Percentiles rank a stretch among this genome's conserved stretches.
Evolutionary conservation across 2,888 invertebrate species (phyloP).

Genomic region (Stratiomys singularior): DNA sequence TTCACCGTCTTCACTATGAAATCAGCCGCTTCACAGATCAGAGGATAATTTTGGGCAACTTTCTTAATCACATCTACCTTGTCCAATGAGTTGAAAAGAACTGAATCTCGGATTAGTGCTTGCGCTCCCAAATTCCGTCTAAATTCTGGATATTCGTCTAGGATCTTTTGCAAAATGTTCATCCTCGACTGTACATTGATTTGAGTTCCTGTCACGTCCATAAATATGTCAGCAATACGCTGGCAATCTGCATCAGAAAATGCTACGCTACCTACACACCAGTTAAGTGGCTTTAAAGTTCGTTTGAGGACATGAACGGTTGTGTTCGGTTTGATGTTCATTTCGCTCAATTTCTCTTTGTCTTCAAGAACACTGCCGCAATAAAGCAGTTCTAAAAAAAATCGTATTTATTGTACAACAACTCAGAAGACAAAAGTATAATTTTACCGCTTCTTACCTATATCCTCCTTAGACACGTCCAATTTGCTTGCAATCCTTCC

Average conservation of each 20-base stretch:
- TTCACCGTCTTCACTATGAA: constrained; percentile 64
- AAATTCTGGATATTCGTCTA: constrained; percentile 75
- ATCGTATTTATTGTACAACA: not conserved
- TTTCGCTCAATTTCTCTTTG: constrained; percentile 68
- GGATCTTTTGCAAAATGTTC: constrained; percentile 70
- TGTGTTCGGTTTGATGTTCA: constrained; percentile 68
- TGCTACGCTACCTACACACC: constrained; percentile 54
- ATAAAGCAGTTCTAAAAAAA: constrained; percentile 64
- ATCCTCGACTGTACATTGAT: constrained; percentile 67
- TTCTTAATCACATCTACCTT: constrained; percentile 74
- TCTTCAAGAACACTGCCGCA: constrained; percentile 74
- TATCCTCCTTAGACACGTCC: constrained; percentile 66
- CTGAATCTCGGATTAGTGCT: constrained; percentile 77
- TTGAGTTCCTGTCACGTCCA: constrained; percentile 62
- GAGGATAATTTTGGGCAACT: constrained; percentile 74
- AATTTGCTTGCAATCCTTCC: constrained; percentile 66
- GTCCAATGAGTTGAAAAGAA: constrained; percentile 74
- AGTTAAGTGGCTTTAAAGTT: constrained; percentile 58
- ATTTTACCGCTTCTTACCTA: constrained; percentile 64
- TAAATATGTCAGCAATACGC: constrained; percentile 54
- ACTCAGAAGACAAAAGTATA: not conserved
- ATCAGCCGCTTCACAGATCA: constrained; percentile 73
- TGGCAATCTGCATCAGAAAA: constrained; percentile 50
- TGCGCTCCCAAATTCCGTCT: constrained; percentile 76
- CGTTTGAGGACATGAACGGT: constrained; percentile 69